Conservation (phyloP, 2,113 vertebrate species). For the Xenopus laevis region DNA sequence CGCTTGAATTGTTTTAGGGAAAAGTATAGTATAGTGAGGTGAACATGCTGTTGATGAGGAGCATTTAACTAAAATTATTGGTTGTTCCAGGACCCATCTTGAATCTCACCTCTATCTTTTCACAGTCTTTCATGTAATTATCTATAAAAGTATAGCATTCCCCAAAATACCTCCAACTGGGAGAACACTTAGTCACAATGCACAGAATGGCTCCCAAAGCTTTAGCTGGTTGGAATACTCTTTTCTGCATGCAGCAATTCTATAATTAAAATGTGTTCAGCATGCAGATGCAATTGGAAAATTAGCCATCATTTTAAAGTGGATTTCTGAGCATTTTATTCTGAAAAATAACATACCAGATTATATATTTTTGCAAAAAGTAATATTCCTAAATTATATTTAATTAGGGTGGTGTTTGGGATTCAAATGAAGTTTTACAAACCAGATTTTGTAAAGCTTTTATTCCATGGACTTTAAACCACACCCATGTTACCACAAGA, state of each 20-base stretch:
- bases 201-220: constrained; percentile 8
- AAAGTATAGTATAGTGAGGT: neutral
- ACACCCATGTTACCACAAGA: too few species aligned
- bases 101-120: constrained; percentile 1
- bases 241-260: constrained; percentile 17
- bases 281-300: constrained; percentile 40
- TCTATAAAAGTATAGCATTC: constrained; percentile 32
- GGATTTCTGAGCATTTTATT: constrained; percentile 23
- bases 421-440: constrained; percentile 3
- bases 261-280: constrained; percentile 39
- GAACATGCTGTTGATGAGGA: neutral
- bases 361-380: constrained; percentile 43
- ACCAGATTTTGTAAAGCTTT: neutral
- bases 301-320: constrained; percentile 40
- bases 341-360: constrained; percentile 12
- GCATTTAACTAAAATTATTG: constrained; percentile 7
- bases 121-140: constrained; percentile 24
- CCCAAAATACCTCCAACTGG: constrained; percentile 35
- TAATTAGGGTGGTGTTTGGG: constrained; percentile 55
- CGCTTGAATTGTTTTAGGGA: too few species aligned
- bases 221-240: neutral
- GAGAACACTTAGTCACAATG: constrained; percentile 33
- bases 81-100: neutral
- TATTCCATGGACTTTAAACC: neutral
- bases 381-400: constrained; percentile 62